Evolutionary conservation across 2,797 vertebrate species (phyloP).

Genomic region (Sitta carolinensis): DNA sequence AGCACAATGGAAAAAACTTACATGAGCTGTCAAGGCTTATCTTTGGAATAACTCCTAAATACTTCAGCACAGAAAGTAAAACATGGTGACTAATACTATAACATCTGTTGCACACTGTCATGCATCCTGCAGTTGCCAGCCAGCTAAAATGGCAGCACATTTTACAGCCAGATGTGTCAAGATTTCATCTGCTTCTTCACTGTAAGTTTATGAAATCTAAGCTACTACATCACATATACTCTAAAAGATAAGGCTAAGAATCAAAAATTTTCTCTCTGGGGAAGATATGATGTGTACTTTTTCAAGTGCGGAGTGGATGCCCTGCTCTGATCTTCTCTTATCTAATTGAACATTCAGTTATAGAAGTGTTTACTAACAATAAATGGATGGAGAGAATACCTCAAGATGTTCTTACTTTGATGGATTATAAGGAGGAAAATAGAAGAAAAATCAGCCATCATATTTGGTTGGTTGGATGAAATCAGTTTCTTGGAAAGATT

Average conservation of each 20-base stretch:
- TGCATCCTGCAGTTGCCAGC: not conserved
- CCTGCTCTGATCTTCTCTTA: not conserved
- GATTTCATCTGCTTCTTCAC: not conserved
- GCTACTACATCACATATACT: not conserved
- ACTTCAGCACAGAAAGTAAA: constrained; percentile 30
- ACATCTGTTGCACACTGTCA: constrained; percentile 35
- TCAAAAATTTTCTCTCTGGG: not conserved
- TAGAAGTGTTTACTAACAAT: not conserved
- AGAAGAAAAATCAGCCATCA: not conserved
- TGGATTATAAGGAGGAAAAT: not conserved
- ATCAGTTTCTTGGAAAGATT: not conserved
- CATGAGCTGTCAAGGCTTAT: constrained; percentile 8
- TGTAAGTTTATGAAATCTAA: constrained; percentile 11
- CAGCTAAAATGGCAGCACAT: not conserved
- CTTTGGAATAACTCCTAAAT: not conserved
- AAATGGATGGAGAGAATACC: not conserved
- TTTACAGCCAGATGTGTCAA: constrained; percentile 35
- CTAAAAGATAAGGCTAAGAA: not conserved
- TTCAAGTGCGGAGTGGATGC: not conserved
- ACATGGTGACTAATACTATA: constrained; percentile 23
- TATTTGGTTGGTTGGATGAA: not conserved
- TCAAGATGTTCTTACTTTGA: not conserved
- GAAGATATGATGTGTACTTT: not conserved
- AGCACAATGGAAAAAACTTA: constrained; percentile 22
- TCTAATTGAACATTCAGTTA: not conserved